Evolutionary conservation across 1,140 invertebrate species (phyloP).

Genomic region (Yoshiicerus persimilis): DNA sequence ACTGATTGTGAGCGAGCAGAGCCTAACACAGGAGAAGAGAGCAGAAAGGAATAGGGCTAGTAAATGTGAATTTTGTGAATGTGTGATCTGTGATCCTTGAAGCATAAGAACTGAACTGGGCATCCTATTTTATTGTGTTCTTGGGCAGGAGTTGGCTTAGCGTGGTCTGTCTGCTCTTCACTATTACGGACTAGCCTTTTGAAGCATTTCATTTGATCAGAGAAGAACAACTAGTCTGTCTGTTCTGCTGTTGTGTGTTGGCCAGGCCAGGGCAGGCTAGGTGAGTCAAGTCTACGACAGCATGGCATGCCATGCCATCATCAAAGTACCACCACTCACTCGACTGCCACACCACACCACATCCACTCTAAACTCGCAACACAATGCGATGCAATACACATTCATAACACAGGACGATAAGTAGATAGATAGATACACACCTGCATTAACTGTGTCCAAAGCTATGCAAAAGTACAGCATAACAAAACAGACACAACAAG

Average conservation of each 20-base stretch:
- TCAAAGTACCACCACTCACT: constrained; percentile 5
- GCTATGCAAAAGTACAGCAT: neutral
- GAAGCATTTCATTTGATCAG: neutral
- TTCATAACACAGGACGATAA: neutral
- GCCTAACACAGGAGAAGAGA: neutral
- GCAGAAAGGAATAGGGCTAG: neutral
- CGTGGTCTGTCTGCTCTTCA: neutral
- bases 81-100: constrained; percentile 21
- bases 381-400: neutral
- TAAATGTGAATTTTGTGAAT: constrained; percentile 10
- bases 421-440: neutral
- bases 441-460: neutral
- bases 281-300: neutral
- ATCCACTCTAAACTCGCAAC: neutral
- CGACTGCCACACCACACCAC: neutral
- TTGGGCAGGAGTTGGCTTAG: neutral
- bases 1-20: neutral
- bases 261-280: neutral
- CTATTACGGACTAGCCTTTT: neutral
- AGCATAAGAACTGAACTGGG: constrained; percentile 16
- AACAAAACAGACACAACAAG: neutral
- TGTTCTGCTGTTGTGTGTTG: neutral
- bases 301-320: constrained; percentile 2
- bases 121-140: constrained; percentile 18
- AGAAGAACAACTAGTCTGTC: neutral